phyloP scores from a whole-genome alignment of 2,888 invertebrate genomes.

The Neoaliturus tenellus region DNA sequence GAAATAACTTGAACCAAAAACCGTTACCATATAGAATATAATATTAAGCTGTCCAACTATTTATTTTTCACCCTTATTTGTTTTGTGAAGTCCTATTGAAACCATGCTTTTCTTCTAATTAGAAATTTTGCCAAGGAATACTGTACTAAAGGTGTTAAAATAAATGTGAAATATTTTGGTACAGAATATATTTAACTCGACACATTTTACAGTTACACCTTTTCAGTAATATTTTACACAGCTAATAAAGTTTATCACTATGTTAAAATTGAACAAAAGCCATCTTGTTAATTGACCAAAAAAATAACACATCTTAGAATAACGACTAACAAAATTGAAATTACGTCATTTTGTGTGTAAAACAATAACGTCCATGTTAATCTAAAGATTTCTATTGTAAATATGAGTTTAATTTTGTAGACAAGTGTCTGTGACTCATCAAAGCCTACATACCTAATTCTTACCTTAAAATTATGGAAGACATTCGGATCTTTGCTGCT shows the following conservation, averaged over 20 bases:
- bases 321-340: background rate
- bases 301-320: background rate
- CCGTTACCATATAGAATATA: too few relatives aligned
- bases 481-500: constrained; percentile 52
- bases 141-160: background rate
- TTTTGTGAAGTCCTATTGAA: too few relatives aligned
- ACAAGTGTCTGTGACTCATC: background rate
- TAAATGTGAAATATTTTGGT: background rate
- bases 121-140: too few relatives aligned
- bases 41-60: too few relatives aligned
- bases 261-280: constrained; percentile 3
- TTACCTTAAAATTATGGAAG: constrained; percentile 48
- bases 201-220: constrained; percentile 36
- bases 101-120: too few relatives aligned
- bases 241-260: background rate
- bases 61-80: too few relatives aligned
- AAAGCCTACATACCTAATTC: background rate
- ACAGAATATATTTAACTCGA: constrained; percentile 42
- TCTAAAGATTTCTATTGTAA: background rate
- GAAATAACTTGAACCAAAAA: too few relatives aligned
- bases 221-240: constrained; percentile 30
- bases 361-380: background rate
- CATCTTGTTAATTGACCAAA: constrained; percentile 8
- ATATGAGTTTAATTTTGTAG: background rate
- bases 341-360: background rate